Evolutionary conservation across 1,140 invertebrate species (phyloP).

Genomic region (Anthonomus grandis): DNA sequence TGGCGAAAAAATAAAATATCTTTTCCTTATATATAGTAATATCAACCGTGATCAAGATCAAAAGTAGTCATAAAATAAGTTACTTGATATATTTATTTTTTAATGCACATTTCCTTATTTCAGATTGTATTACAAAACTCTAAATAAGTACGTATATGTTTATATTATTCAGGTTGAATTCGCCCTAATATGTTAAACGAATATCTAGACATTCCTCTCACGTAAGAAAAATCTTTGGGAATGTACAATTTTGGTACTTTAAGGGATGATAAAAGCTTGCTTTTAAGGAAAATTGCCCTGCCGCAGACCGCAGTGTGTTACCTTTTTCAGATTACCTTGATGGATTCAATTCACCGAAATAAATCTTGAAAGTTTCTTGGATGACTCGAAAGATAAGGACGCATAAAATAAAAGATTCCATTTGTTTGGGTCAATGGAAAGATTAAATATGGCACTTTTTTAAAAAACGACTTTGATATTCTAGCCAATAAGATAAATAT

Average conservation of each 20-base stretch:
- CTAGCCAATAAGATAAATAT: too few relatives aligned
- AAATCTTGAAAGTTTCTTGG: constrained; percentile 27
- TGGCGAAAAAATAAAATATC: too few relatives aligned
- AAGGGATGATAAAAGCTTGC: constrained; percentile 19
- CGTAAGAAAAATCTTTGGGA: constrained; percentile 14
- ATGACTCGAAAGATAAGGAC: constrained; percentile 21
- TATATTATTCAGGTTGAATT: too few relatives aligned
- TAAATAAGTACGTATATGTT: too few relatives aligned
- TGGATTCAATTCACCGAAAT: constrained; percentile 29
- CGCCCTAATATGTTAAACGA: too few relatives aligned
- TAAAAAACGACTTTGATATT: too few relatives aligned
- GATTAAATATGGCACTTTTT: constrained; percentile 1
- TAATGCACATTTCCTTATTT: too few relatives aligned
- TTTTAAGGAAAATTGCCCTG: constrained; percentile 25
- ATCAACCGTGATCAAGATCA: too few relatives aligned
- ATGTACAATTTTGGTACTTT: constrained; percentile 11
- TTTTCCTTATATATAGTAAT: too few relatives aligned
- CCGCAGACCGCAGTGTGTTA: constrained; percentile 21
- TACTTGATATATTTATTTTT: too few relatives aligned
- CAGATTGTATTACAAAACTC: too few relatives aligned
- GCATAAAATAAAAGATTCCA: constrained; percentile 24
- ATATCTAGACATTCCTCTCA: constrained; percentile 13
- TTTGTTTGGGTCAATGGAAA: constrained; percentile 26
- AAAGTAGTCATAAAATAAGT: too few relatives aligned
- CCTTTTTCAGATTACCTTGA: constrained; percentile 29